Conservation (phyloP, 2,888 invertebrate species). For the Phlogophora meticulosa region DNA sequence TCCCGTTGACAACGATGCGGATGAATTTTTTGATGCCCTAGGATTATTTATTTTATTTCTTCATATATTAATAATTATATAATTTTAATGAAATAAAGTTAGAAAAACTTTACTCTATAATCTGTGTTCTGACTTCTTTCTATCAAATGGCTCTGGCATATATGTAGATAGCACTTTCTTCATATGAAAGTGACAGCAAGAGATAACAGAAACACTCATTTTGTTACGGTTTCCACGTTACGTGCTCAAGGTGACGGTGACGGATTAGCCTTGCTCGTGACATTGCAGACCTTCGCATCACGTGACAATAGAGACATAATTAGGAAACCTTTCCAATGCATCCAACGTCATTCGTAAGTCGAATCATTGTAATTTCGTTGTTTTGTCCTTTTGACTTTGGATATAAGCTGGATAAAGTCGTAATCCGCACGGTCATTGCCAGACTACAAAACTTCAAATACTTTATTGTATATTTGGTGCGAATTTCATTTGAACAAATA, state of each 20-base stretch:
- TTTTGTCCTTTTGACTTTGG: not conserved
- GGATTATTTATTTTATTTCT: too few species aligned
- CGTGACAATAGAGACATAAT: constrained; percentile 70
- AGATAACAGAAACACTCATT: constrained; percentile 3
- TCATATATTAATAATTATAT: too few species aligned
- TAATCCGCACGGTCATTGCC: constrained; percentile 7
- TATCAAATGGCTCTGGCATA: too few species aligned
- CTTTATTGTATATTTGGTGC: not conserved
- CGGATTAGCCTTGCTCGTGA: constrained; percentile 83
- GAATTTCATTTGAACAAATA: not conserved
- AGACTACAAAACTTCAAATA: not conserved
- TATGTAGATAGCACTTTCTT: not conserved
- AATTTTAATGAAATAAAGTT: too few species aligned
- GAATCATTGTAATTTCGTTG: constrained; percentile 29
- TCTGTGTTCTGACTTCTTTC: not conserved
- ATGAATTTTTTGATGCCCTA: too few species aligned
- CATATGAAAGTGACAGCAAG: not conserved
- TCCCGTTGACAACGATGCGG: too few species aligned
- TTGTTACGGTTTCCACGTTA: constrained; percentile 64
- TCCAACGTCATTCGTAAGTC: constrained; percentile 50
- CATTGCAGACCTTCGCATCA: constrained; percentile 69
- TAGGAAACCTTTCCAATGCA: constrained; percentile 77
- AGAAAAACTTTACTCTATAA: not conserved
- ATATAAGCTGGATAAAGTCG: not conserved
- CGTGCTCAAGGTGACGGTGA: constrained; percentile 66